Base-by-base conservation (phyloP, 1,140 invertebrate species). In the Oreohelix idahoensis region DNA sequence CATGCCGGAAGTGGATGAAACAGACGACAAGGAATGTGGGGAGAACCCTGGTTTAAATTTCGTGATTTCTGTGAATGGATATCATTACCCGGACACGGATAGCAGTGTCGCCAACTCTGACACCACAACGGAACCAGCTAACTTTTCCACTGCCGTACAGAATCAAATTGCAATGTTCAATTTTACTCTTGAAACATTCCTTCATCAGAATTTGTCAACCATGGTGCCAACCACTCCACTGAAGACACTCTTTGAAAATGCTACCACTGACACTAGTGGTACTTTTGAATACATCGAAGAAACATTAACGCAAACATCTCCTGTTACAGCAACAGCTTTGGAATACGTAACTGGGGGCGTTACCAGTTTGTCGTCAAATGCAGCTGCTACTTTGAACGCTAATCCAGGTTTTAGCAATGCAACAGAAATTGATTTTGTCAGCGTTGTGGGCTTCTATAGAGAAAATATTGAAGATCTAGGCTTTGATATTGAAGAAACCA, bases 1-100 rank as follows among this genome's bases (percentile, higher is more conserved):
- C 39, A 81, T 70, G 39, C 79, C 79, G 35, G 69, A 71, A 32
- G 15, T 81, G 4, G 63, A 70, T 35, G 77, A 79, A 66, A 15
- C n/a, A 39, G 77, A 66, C 4, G 58, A 66, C 77, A 69, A 26
- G 20, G 29, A 66, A 32, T 79, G 77, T 36, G 42, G 42, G 29
- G 74, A 76, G 1, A 51, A 13, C 42, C 42, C 39, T 23, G 71
- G 71, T 45, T 38, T 29, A 13, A 10, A 45, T 29, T 51, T 76
- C 32, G n/a, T 51, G 10, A 26, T 76, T 23, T 8, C 74, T 36
- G 36, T 39, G 2, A 76, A 76, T 35, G 74, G 74, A 45, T 45
- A 49, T 29, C 42, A 76, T 45, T 1, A 51, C 74, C 51, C 2
- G 1, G 8, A 73, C 17, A 39, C 26, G 38, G n/a, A 39, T 20